phyloP scores from a whole-genome alignment of 2,113 vertebrate species.

The Callospermophilus lateralis region DNA sequence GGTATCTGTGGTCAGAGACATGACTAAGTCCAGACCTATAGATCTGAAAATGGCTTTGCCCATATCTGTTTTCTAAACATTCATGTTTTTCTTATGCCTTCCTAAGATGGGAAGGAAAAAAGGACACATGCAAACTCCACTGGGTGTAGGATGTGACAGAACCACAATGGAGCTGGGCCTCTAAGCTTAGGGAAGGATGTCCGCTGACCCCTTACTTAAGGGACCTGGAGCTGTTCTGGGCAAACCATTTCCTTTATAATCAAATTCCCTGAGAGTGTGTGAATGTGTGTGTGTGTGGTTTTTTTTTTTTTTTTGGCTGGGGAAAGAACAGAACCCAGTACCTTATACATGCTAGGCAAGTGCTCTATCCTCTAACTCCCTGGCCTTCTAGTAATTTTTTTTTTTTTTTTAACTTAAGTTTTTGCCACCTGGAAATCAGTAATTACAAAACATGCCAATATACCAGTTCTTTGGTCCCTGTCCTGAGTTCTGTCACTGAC shows the following conservation, averaged over 20 bases:
- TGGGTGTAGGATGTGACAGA: not conserved
- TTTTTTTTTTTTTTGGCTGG: no score
- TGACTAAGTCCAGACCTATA: fast-evolving
- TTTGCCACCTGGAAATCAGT: not conserved
- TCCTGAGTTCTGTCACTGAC: not conserved
- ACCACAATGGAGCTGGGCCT: fast-evolving
- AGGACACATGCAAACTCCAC: not conserved
- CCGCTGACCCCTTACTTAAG: not conserved
- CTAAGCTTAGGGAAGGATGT: not conserved
- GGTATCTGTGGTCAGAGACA: not conserved
- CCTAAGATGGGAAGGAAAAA: not conserved
- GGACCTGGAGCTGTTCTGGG: not conserved
- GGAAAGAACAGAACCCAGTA: not conserved
- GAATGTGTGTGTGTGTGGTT: no score
- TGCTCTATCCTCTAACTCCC: not conserved
- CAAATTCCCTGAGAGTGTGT: not conserved
- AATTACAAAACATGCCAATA: not conserved
- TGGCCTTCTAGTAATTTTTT: not conserved
- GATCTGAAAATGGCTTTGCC: not conserved
- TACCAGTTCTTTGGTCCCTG: not conserved
- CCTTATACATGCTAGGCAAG: not conserved
- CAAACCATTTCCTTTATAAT: not conserved
- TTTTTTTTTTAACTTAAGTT: slow-evolving; percentile 28
- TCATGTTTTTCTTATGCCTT: fast-evolving
- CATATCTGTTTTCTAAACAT: not conserved